phyloP scores from a whole-genome alignment of 92 coral and sea anemone species.

The Ricordea florida region DNA sequence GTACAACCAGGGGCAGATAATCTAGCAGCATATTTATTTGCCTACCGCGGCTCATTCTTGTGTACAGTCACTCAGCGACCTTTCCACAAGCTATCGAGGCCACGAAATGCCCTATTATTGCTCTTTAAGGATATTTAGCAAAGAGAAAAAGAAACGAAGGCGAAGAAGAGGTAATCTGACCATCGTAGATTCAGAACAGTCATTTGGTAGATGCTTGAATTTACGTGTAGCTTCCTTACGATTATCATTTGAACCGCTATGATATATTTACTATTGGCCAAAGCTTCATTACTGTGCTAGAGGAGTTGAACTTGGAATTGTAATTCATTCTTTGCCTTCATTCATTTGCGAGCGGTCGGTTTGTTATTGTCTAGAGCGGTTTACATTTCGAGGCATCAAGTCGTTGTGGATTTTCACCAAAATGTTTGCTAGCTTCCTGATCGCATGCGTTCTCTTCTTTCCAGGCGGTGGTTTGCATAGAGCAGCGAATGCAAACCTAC shows the following conservation, averaged over 20 bases:
- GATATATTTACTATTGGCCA: conserved; percentile 53
- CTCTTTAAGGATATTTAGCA: conserved; percentile 76
- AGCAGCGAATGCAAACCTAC: no score
- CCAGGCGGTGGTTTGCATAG: no score
- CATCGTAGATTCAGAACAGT: conserved; percentile 11
- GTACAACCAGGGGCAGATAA: neutral
- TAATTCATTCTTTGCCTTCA: neutral
- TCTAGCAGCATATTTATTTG: conserved; percentile 28
- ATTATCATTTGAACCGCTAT: conserved; percentile 31
- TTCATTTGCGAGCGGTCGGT: no score
- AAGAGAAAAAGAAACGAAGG: conserved; percentile 72
- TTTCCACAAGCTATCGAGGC: conserved; percentile 29
- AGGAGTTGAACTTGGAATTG: conserved; percentile 12
- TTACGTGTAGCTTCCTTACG: conserved; percentile 32
- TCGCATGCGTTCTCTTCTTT: no score
- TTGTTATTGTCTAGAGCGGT: neutral
- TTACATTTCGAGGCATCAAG: neutral
- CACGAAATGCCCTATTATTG: conserved; percentile 79
- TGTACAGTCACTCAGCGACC: conserved; percentile 28
- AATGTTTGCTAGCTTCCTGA: no score
- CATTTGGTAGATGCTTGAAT: conserved; percentile 6
- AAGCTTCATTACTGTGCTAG: conserved; percentile 34
- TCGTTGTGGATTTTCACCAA: neutral
- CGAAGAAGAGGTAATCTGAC: conserved; percentile 55
- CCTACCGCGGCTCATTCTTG: conserved; percentile 37